Conservation (phyloP, 2,888 invertebrate species). For the Troilus luridus region DNA sequence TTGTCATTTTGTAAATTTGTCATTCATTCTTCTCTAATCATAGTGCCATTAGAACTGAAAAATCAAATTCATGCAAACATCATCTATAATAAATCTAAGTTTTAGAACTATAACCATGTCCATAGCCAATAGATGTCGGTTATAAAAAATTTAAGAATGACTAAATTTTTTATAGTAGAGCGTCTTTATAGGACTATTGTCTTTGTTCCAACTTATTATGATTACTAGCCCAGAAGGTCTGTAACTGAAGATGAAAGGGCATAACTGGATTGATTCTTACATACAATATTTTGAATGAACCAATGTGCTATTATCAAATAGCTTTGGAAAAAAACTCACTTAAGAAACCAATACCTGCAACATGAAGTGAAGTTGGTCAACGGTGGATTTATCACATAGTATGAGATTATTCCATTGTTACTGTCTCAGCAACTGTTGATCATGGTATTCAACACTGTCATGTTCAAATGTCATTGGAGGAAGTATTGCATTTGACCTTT, state of each 20-base stretch:
- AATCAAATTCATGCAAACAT: background rate
- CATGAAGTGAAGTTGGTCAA: background rate
- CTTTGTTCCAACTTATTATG: background rate
- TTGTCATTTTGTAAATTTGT: background rate
- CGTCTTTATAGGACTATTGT: background rate
- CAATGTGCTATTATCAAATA: background rate
- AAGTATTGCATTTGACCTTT: constrained; percentile 21
- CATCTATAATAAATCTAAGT: background rate
- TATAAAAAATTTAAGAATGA: background rate
- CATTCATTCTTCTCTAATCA: background rate
- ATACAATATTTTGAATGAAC: background rate
- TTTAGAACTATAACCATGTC: background rate
- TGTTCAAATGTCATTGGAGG: background rate
- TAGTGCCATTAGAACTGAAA: background rate
- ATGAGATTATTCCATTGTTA: background rate
- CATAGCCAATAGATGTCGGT: background rate
- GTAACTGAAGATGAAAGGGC: background rate
- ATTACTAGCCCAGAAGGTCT: background rate
- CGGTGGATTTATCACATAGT: background rate
- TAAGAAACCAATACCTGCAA: background rate
- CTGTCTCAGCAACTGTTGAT: background rate
- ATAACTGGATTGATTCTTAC: background rate
- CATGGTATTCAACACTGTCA: background rate
- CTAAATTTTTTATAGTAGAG: background rate
- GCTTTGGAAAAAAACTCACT: background rate